Evolutionary conservation across 2,113 vertebrate genomes (phyloP).

Genomic region (Pseudois nayaur): DNA sequence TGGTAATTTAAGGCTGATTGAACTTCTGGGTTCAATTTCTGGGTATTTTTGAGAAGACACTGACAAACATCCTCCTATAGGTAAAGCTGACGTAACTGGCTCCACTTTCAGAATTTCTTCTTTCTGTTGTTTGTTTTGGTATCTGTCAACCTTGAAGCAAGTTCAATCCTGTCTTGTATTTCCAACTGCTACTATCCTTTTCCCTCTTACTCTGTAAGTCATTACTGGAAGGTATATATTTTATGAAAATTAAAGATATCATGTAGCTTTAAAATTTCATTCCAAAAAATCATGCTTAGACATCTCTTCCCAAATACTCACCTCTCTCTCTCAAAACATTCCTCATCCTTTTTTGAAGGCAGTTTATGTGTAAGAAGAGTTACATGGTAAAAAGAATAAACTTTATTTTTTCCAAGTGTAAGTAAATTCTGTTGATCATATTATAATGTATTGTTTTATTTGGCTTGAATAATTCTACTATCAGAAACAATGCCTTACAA

Average conservation of each 20-base stretch:
- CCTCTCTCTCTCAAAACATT: background rate
- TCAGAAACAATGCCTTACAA: background rate
- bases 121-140: background rate
- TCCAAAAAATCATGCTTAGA: background rate
- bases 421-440: background rate
- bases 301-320: background rate
- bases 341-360: background rate
- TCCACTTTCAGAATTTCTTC: background rate
- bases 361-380: background rate
- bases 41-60: background rate
- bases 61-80: background rate
- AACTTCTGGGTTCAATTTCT: background rate
- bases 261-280: background rate
- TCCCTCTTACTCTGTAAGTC: background rate
- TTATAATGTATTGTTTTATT: background rate
- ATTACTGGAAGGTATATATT: background rate
- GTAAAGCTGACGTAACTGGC: background rate
- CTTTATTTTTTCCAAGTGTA: background rate
- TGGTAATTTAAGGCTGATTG: background rate
- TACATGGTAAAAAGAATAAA: background rate
- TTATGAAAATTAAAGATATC: background rate
- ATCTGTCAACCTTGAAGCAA: background rate
- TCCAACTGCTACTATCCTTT: background rate
- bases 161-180: background rate
- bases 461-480: background rate